A percentile compares a stretch with the other conserved stretches of the same genome.
Evolutionary conservation across 2,113 vertebrate species (phyloP).

Genomic region (Syngnathus scovelli): DNA sequence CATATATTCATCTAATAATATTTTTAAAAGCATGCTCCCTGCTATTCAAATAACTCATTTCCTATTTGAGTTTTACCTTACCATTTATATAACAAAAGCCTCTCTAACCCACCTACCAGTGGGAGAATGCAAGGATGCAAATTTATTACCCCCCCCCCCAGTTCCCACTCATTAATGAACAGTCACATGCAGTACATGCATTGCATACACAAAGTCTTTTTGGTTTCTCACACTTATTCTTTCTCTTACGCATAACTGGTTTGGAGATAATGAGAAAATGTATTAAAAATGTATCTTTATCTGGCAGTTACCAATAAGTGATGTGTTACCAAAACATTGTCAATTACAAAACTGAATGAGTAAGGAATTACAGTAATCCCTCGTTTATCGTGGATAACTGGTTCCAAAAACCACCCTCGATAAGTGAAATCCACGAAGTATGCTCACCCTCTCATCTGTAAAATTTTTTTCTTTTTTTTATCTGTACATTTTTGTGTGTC

Average conservation of each 20-base stretch:
- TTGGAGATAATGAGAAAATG: conserved; percentile 54
- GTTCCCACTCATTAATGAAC: conserved; percentile 20
- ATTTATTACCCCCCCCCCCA: conserved; percentile 13
- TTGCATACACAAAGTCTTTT: not conserved
- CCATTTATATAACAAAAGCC: conserved; percentile 56
- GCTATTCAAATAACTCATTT: conserved; percentile 57
- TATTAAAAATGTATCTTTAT: conserved; percentile 51
- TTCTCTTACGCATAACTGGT: conserved; percentile 17
- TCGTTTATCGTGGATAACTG: too few species aligned
- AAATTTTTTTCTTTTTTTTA: too few species aligned
- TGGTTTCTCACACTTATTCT: conserved; percentile 10
- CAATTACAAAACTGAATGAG: conserved; percentile 32
- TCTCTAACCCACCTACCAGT: conserved; percentile 4
- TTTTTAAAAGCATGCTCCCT: conserved; percentile 28
- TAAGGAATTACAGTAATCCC: conserved; percentile 12
- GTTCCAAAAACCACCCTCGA: too few species aligned
- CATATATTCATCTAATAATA: conserved; percentile 24
- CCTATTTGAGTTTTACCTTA: conserved; percentile 47
- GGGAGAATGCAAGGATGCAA: conserved; percentile 34
- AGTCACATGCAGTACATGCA: conserved; percentile 5
- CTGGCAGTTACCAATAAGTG: not conserved
- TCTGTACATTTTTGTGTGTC: too few species aligned
- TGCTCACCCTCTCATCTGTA: too few species aligned
- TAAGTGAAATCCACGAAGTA: too few species aligned
- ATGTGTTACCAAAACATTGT: not conserved